Percentiles rank a stretch among this genome's conserved stretches.
Evolutionary conservation across 53 echinoderm and acorn worm genomes (phyloP).

Genomic region (Hippasteria phrygiana): DNA sequence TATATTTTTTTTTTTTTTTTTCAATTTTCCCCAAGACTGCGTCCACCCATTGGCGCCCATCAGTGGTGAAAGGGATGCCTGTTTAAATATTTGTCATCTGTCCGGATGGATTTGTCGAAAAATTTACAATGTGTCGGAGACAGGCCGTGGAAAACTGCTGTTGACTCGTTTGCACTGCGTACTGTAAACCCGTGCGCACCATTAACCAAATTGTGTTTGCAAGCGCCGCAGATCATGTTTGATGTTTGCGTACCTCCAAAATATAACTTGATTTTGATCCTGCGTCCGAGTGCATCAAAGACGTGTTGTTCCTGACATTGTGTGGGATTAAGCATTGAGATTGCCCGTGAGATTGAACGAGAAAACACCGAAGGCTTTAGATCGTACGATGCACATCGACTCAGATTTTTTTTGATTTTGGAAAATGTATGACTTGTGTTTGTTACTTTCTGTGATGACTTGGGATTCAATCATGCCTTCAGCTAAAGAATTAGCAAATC

Average conservation of each 20-base stretch:
- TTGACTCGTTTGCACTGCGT: not conserved
- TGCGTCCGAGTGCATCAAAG: not conserved
- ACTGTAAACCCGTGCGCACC: not conserved
- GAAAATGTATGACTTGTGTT: not conserved
- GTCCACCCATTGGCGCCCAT: no score
- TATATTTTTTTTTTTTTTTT: no score
- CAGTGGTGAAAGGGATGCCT: not conserved
- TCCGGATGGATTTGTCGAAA: not conserved
- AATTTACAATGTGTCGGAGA: not conserved
- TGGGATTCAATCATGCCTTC: no score
- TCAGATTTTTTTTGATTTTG: no score
- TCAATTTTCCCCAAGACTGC: no score
- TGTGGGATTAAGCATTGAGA: not conserved
- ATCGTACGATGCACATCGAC: no score
- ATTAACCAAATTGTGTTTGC: constrained; percentile 32
- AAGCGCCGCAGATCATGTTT: not conserved
- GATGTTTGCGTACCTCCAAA: constrained; percentile 6
- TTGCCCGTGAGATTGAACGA: not conserved
- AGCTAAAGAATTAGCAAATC: no score
- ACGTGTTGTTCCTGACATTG: not conserved
- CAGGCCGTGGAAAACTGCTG: not conserved
- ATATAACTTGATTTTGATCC: not conserved
- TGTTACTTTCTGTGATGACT: not conserved
- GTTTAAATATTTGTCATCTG: constrained; percentile 31
- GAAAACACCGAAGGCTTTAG: not conserved